Evolutionary conservation across 1,140 invertebrate genomes (phyloP).

Genomic region (Sitodiplosis mosellana): DNA sequence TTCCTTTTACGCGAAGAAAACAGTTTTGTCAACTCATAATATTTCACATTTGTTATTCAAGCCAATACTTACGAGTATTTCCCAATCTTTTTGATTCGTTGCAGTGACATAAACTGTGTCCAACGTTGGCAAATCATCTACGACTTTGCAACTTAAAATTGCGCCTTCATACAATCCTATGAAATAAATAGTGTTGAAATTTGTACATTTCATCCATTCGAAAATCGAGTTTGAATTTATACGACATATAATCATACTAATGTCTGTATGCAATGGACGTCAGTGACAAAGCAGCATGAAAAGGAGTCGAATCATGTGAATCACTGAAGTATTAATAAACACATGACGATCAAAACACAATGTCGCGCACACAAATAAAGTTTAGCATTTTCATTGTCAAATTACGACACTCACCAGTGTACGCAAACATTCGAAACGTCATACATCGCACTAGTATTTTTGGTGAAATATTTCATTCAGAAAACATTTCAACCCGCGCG

Average conservation of each 20-base stretch:
- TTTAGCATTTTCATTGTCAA: not conserved
- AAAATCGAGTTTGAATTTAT: too few relatives aligned
- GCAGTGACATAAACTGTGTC: slow-evolving; percentile 20
- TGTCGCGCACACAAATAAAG: too few relatives aligned
- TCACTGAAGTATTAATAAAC: too few relatives aligned
- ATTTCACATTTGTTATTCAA: not conserved
- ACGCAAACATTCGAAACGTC: too few relatives aligned
- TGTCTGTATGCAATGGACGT: too few relatives aligned
- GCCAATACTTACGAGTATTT: slow-evolving; percentile 17
- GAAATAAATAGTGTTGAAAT: slow-evolving; percentile 2
- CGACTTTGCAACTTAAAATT: slow-evolving; percentile 21
- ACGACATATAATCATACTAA: too few relatives aligned
- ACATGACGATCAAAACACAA: too few relatives aligned
- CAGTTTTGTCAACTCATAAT: not conserved
- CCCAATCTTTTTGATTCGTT: slow-evolving; percentile 23
- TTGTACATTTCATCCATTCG: too few relatives aligned
- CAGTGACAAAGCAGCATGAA: too few relatives aligned
- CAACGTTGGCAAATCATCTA: slow-evolving; percentile 19
- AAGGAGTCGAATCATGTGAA: too few relatives aligned
- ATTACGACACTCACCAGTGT: not conserved
- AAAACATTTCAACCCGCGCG: not conserved
- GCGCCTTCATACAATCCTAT: slow-evolving; percentile 22
- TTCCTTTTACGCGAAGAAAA: too few relatives aligned
- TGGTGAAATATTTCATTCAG: too few relatives aligned
- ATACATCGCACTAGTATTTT: slow-evolving; percentile 7